These are phyloP conservation scores for Pseudonaja textilis DNA, from an alignment of 2,113 vertebrate species.

Conservation along the genomic window DNA sequence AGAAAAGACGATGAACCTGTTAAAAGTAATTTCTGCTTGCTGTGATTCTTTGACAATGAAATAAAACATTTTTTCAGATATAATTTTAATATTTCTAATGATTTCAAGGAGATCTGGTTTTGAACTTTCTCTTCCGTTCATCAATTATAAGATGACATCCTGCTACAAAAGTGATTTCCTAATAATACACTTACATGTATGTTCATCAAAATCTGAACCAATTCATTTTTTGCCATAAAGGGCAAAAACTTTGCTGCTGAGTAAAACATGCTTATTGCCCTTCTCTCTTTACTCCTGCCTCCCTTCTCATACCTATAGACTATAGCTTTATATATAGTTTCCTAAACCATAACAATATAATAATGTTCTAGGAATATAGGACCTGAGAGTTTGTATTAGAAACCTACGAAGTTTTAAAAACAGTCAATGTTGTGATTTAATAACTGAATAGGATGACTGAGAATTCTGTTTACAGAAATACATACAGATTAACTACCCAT, in stretches of 20 bases:
- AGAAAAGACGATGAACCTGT: background rate
- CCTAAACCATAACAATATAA: background rate
- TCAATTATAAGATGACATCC: background rate
- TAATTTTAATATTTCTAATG: background rate
- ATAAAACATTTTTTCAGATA: background rate
- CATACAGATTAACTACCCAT: background rate
- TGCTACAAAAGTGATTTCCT: background rate
- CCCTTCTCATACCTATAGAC: background rate
- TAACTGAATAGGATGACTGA: background rate
- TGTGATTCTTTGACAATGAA: background rate
- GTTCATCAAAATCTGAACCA: background rate
- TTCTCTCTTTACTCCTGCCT: background rate
- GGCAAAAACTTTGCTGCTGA: background rate
- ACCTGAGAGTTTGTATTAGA: background rate
- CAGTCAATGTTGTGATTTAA: background rate
- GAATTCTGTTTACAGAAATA: background rate
- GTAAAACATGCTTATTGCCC: background rate
- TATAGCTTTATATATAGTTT: background rate
- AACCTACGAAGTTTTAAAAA: background rate
- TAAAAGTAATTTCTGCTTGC: background rate
- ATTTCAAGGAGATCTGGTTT: background rate
- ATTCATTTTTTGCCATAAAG: background rate
- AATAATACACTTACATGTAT: background rate
- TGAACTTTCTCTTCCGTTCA: conserved; percentile 11
- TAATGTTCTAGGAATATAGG: background rate